phyloP scores from a whole-genome alignment of 2,113 vertebrate species.

The Xerus inauris region DNA sequence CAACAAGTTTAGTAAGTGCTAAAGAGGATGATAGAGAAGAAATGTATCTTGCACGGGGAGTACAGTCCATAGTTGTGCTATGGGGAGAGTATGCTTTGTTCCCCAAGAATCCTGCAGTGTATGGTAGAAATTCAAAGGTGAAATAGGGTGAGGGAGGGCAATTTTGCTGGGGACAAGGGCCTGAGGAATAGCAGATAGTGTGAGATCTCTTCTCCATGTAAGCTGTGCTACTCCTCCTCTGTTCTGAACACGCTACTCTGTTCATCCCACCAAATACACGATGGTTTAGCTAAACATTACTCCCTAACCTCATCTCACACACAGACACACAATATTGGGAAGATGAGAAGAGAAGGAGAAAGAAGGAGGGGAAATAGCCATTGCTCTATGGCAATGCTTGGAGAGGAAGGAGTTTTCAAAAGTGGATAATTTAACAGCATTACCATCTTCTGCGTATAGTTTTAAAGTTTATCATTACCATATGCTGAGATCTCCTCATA shows the following conservation, averaged over 20 bases:
- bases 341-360: background rate
- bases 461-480: slow-evolving; percentile 50
- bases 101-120: background rate
- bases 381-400: background rate
- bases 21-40: background rate
- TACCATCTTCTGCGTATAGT: slow-evolving; percentile 44
- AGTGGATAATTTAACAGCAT: slow-evolving; percentile 32
- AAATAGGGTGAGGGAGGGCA: background rate
- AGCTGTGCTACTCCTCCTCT: background rate
- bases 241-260: background rate
- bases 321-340: background rate
- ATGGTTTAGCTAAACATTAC: background rate
- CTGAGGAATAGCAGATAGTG: background rate
- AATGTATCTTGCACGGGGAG: background rate
- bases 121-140: background rate
- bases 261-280: background rate
- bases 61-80: background rate
- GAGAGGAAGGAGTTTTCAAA: slow-evolving; percentile 1
- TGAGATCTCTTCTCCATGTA: background rate
- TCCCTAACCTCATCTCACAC: accelerated
- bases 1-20: background rate
- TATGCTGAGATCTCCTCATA: slow-evolving; percentile 37
- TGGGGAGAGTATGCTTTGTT: no score
- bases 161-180: background rate
- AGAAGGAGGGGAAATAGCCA: background rate